Evolutionary conservation across 2,113 vertebrate genomes (phyloP), one percentile per base, ranked within the genome.

Genomic region (Corydoras maculifer): DNA sequence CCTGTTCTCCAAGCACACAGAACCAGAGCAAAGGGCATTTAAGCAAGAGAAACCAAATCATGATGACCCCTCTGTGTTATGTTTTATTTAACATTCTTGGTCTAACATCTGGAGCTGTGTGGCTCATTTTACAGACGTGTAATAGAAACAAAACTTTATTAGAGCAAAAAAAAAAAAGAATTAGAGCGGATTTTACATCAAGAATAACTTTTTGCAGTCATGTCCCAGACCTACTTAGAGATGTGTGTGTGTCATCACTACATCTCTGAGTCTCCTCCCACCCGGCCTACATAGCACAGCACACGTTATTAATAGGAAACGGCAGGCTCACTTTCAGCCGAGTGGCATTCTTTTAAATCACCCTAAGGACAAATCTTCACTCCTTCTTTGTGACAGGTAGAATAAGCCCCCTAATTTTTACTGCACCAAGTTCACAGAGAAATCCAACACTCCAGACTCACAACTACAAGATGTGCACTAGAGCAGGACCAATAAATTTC

Each of bases 221-320:
- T 13, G 48, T 43, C 25, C n/a, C 66, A 65, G 76, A 59, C 59
- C 69, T 50, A 18, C 48, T 73, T 73, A 60, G 72, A 43, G 51
- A 12, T 60, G 35, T 49, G 2, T 58, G 51, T 50, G 48, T 9
- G 14, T 60, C 8, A n/a, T 13, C 30, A n/a, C 35, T 50, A 13
- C 63, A 8, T 43, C 50, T 66, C 29, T 3, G 51, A 9, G 14
- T 53, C 58, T 73, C 62, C 65, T 77, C 69, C 70, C 62, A 72
- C 25, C 76, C 79, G 82, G 78, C 84, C 82, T 79, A 87, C 69
- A 84, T 84, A 77, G 80, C 68, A 58, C 76, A 73, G 73, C n/a
- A 62, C 49, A 63, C 70, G 83, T 79, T 90, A 89, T 88, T 87
- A 85, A 88, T 89, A 90, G 86, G 78, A 15, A 55, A 66, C 14